These are phyloP conservation scores for Haplochromis vanheusdeni DNA, from an alignment of 2,113 vertebrate species.

Conservation along the genomic window DNA sequence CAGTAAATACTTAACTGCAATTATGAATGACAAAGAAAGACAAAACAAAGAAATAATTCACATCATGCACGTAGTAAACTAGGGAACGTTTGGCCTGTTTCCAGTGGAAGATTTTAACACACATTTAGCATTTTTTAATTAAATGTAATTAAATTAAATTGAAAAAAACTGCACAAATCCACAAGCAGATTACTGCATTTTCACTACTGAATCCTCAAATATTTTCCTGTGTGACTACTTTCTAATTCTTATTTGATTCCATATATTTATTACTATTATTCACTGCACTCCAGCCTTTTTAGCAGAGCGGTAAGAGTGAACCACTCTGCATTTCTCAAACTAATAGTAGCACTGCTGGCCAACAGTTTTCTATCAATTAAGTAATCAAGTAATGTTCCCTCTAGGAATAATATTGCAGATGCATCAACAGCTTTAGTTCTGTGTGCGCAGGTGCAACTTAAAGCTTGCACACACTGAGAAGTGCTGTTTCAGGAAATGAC, in stretches of 20 bases:
- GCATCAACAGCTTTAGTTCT: background rate
- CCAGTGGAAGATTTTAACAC: background rate
- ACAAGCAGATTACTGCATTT: background rate
- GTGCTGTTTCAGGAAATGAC: background rate
- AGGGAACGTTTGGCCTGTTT: accelerated
- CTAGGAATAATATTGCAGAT: background rate
- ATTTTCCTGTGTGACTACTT: background rate
- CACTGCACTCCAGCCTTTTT: background rate
- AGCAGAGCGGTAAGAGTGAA: background rate
- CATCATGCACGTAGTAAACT: background rate
- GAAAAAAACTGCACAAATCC: background rate
- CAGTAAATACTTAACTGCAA: background rate
- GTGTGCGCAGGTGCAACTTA: background rate
- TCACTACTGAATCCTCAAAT: background rate
- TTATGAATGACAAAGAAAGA: background rate
- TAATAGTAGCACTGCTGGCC: background rate
- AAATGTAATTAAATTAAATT: too few species aligned
- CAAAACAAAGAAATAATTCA: background rate
- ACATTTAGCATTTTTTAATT: background rate
- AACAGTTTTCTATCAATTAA: background rate
- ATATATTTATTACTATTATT: background rate
- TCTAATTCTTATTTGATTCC: background rate
- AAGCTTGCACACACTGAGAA: background rate
- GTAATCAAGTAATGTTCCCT: background rate
- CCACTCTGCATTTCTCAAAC: background rate